Percentiles rank a stretch among this genome's conserved stretches.
phyloP scores from a whole-genome alignment of 2,888 invertebrate species.

The Linnaemya vulpina region DNA sequence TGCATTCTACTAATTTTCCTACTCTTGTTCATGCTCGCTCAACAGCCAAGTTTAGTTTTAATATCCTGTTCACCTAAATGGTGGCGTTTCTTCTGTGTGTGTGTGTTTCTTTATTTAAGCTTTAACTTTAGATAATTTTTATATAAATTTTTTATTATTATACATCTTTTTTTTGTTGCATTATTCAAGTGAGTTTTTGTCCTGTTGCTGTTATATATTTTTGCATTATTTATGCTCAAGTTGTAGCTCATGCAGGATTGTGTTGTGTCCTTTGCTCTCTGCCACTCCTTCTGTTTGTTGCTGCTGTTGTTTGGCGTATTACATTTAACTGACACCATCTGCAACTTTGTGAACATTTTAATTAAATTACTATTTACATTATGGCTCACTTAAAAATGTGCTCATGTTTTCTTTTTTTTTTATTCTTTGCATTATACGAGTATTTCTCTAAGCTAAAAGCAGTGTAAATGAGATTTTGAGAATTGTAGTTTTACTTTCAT shows the following conservation, averaged over 20 bases:
- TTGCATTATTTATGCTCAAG: constrained; percentile 72
- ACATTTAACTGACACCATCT: constrained; percentile 67
- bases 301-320: constrained; percentile 44
- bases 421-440: constrained; percentile 1
- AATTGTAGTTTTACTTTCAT: constrained; percentile 68
- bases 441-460: constrained; percentile 43
- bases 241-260: constrained; percentile 58
- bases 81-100: constrained; percentile 41
- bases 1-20: constrained; percentile 36
- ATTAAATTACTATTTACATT: constrained; percentile 82
- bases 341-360: constrained; percentile 76
- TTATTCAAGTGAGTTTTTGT: constrained; percentile 24
- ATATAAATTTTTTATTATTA: constrained; percentile 14
- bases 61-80: constrained; percentile 52
- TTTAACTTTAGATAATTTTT: constrained; percentile 23
- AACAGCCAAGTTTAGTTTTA: constrained; percentile 35
- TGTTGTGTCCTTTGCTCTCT: constrained; percentile 26
- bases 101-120: constrained; percentile 37
- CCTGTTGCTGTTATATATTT: constrained; percentile 61
- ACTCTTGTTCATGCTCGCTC: constrained; percentile 35
- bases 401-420: neutral
- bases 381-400: constrained; percentile 74
- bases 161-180: constrained; percentile 21
- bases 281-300: neutral
- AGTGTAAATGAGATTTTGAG: constrained; percentile 58